Conservation (phyloP, 1,140 invertebrate species). For the Metopolophium dirhodum region DNA sequence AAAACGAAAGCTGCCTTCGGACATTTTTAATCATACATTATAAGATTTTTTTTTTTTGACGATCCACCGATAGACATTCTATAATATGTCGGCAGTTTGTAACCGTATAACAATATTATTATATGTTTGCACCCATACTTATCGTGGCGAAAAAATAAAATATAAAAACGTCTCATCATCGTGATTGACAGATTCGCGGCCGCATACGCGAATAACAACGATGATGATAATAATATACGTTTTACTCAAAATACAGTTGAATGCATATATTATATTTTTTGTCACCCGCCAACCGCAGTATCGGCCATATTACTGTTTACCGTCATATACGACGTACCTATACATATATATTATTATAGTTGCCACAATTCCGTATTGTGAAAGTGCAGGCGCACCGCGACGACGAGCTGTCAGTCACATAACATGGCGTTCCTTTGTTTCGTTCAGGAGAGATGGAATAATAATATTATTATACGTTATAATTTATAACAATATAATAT, state of each 20-base stretch:
- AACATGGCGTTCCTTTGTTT: not conserved
- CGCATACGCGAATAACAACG: not conserved
- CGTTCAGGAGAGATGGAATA: not conserved
- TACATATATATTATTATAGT: not conserved
- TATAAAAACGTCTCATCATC: not conserved
- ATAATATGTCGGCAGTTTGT: not conserved
- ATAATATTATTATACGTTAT: constrained; percentile 3
- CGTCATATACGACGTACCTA: not conserved
- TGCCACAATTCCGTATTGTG: not conserved
- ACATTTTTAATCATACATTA: not conserved
- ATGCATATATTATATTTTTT: constrained; percentile 12
- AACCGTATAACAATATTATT: not conserved
- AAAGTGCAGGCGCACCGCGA: not conserved
- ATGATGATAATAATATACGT: not conserved
- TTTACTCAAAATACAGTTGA: constrained; percentile 20
- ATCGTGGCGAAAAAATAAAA: not conserved
- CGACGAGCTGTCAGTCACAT: constrained; percentile 31
- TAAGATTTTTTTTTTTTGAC: not conserved
- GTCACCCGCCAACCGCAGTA: not conserved
- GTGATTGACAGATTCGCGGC: not conserved
- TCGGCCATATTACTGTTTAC: not conserved
- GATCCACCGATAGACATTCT: not conserved
- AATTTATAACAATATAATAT: not conserved
- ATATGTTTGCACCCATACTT: not conserved
- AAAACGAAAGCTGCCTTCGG: not conserved